Evolutionary conservation across 2,113 vertebrate genomes (phyloP), one percentile per base, ranked within the genome.

Genomic region (Cairina moschata): DNA sequence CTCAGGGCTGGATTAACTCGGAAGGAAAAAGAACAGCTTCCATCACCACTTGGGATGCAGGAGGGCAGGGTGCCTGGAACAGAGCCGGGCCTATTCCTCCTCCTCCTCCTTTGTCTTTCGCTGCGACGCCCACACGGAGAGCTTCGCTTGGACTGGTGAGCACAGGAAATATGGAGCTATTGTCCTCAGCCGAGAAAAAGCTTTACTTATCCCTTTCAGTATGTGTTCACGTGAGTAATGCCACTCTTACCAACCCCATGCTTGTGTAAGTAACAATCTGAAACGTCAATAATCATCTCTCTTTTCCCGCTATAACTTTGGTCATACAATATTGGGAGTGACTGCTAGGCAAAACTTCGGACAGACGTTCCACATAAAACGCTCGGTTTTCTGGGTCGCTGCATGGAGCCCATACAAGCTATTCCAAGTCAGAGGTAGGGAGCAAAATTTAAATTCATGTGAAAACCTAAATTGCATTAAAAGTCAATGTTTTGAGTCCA

Each of bases 21-120:
- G 72, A 90, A 93, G 77, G 88, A 80, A 91, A 91, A 96, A 89
- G 93, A 94, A 88, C 63, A 91, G 83, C 75, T 87, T 65, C 86
- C 48, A 85, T 46, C 50, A 66, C 40, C 46, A 34, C 78, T 86
- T 46, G 32, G 65, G 88, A 29, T 31, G 67, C 22, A 4, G 79
- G 26, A 44, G 0, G 9, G 79, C 17, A 0, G 13, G 50, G 72
- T 66, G 82, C 76, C 69, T 83, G 79, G 15, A n/a, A 66, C 40
- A 72, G 38, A 76, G 28, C 38, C 69, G 69, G 59, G 60, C 22
- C 26, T 29, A 23, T 34, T 90, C 65, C 92, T 93, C 65, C 78
- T 90, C 42, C 46, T 48, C 46, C 72, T 40, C 54, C 55, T 93
- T 76, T 65, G 59, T 78, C 38, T 91, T 73, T 56, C 71, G 38